Base-by-base conservation (phyloP, 2,888 invertebrate species). In the Drepanosiphum platanoidis region DNA sequence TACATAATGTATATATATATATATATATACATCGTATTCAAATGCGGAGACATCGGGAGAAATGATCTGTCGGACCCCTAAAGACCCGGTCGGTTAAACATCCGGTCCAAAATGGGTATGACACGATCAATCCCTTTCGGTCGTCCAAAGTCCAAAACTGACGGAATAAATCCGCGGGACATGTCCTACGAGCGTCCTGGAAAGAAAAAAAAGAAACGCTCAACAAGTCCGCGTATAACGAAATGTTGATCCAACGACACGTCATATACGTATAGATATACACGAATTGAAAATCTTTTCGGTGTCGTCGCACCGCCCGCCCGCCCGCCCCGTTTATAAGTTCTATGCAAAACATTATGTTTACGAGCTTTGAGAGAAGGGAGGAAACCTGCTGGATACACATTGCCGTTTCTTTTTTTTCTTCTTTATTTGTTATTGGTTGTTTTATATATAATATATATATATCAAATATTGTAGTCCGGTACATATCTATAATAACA, bases 21-120 rank as follows among this genome's bases (percentile, higher is more conserved):
- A 61, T 30, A 30, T 75, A n/a, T 11, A 27, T 22, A 34, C 15
- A 75, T 75, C 9, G 32, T 72, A 77, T 64, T 66, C 66, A 79
- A 66, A 70, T 68, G 68, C 36, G 36, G 18, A 70, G 7, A 58
- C 22, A 30, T 39, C 36, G 30, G 30, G 39, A 71, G 0, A 81
- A 71, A 81, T n/a, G 58, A 71, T 58, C 71, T 32, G 79, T 68
- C 68, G 68, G 32, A 68, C 68, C 66, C 66, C 15, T n/a, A 68
- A 79, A 79, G 30, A 79, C 66, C 68, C 68, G 7, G 61, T 68
- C 64, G 32, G 64, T 8, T 58, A 70, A 61, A 72, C 61, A 36
- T 81, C 81, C 81, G 58, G 61, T 71, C 22, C 30, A 39, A 32
- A 81, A 71, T 36, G 81, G 81, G 81, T 81, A 58, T 36, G 70